phyloP scores from a whole-genome alignment of 1,140 invertebrate genomes.

The Sarcophaga peregrina region DNA sequence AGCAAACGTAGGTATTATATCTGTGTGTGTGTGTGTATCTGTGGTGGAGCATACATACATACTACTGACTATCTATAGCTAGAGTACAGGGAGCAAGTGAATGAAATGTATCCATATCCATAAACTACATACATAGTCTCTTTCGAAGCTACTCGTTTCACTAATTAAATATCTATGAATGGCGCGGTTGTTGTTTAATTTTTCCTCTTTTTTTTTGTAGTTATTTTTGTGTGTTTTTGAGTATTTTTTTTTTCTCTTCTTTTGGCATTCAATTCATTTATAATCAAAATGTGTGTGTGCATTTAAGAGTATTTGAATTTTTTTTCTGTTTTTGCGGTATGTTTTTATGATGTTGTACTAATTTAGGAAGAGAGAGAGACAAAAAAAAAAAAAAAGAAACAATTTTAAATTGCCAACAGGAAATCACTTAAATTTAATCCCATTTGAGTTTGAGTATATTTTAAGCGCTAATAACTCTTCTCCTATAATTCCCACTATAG shows the following conservation, averaged over 20 bases:
- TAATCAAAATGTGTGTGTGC: not conserved
- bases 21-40: not conserved
- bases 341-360: constrained; percentile 32
- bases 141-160: constrained; percentile 16
- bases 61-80: not conserved
- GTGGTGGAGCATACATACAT: not conserved
- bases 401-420: constrained; percentile 40
- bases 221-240: constrained; percentile 19
- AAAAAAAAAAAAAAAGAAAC: no score
- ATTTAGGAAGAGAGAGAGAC: not conserved
- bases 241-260: not conserved
- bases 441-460: constrained; percentile 2
- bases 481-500: not conserved
- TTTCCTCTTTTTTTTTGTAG: not conserved
- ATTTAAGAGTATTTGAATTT: not conserved
- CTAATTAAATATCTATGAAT: constrained; percentile 42
- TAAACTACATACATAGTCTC: not conserved
- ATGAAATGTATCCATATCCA: constrained; percentile 1
- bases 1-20: not conserved
- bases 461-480: not conserved
- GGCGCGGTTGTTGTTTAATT: constrained; percentile 26
- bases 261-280: constrained; percentile 2
- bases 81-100: not conserved
- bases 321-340: not conserved
- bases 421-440: constrained; percentile 41